Base-by-base conservation (phyloP, 2,797 vertebrate species). In the Dromococcyx pavoninus region DNA sequence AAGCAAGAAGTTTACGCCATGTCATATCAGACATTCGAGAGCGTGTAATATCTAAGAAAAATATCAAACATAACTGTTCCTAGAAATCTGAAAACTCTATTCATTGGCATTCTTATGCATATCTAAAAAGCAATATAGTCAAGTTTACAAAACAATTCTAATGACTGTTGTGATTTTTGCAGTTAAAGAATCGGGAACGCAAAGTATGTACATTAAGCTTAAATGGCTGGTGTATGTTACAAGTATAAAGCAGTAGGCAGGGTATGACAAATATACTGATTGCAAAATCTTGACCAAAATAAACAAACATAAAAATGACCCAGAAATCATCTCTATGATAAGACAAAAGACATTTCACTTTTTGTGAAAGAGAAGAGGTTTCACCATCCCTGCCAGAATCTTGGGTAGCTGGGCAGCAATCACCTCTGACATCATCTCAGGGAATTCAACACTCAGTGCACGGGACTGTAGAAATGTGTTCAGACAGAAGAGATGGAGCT, bases 381-480 rank as follows among this genome's bases (percentile, higher is more conserved):
- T 99, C 98, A 99, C 99, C 99, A 99, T 99, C 86, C 99, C 99
- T 15, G 99, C 99, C 95, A 99, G 97, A 93, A 99, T 99, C 97
- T 99, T 99, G 81, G 99, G 99, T 64, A 99, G 97, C 95, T 99
- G 99, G 39, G 99, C 99, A 70, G 99, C 98, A 86, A 99, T 99
- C 89, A 99, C 99, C 97, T 99, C 99, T 32, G 99, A 98, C 99
- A 99, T 99, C 99, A 99, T 99, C 97, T 99, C 99, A 0, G 99
- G 99, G 92, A 99, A 99, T 97, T 99, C 99, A 91, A 99, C 99
- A 41, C 98, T 99, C 98, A 99, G 98, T 77, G 99, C 94, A 30
- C 99, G 99, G 5, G 99, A 99, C 97, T 99, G 99, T 95, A 99
- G 98, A 97, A 99, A 99, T 33, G 99, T 99, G 94, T 98, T 99